Percentiles rank a stretch among this genome's conserved stretches.
Conservation (phyloP, 2,113 vertebrate species). For the Chauna torquata region DNA sequence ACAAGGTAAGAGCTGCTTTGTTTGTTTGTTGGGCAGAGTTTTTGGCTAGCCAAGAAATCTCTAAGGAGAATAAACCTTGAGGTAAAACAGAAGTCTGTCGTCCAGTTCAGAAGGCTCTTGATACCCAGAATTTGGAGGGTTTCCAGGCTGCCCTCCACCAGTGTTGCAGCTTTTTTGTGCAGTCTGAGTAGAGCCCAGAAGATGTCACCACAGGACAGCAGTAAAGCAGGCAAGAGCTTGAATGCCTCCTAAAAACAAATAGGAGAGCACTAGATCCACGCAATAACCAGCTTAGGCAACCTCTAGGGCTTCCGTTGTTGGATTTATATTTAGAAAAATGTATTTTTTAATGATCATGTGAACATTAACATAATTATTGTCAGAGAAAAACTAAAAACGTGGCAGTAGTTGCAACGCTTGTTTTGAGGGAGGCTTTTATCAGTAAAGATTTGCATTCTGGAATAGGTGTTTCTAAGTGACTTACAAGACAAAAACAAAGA, state of each 20-base stretch:
- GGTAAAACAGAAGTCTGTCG: not conserved
- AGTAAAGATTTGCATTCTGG: not conserved
- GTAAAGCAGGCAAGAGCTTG: not conserved
- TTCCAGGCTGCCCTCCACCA: not conserved
- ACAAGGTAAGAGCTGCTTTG: not conserved
- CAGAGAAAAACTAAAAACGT: not conserved
- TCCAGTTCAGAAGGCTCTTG: not conserved
- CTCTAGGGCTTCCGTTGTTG: not conserved
- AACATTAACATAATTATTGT: not conserved
- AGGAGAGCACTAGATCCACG: no score
- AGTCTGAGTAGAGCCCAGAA: constrained; percentile 6
- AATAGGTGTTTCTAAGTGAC: constrained; percentile 9
- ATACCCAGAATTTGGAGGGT: not conserved
- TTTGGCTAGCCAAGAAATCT: not conserved
- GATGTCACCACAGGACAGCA: constrained; percentile 37
- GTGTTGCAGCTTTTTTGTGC: not conserved
- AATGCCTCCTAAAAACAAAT: not conserved
- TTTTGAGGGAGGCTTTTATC: not conserved
- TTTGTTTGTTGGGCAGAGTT: not conserved
- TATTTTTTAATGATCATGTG: not conserved
- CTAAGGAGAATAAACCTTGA: not conserved
- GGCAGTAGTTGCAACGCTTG: not conserved
- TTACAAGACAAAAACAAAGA: not conserved
- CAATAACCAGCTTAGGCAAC: not conserved
- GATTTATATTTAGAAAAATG: not conserved